Base-by-base conservation (phyloP, 2,888 invertebrate genomes). In the Galeruca laticollis region DNA sequence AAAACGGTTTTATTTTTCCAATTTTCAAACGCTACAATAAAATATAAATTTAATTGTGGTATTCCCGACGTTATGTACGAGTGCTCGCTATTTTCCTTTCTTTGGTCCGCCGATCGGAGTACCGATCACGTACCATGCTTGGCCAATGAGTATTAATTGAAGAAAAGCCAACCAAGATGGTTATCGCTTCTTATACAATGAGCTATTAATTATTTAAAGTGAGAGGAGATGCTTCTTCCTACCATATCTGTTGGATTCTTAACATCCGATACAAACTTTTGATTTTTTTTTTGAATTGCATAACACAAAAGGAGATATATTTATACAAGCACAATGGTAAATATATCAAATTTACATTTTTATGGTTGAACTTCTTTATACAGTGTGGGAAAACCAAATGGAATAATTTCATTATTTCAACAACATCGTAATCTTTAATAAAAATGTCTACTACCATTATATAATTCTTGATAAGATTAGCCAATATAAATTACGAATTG, bases 111-210 rank as follows among this genome's bases (percentile, higher is more conserved):
- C 61, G 62, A 65, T 65, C 15, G 57, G 47, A 65, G 65, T 57
- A 57, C 74, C 68, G 68, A 69, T 69, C 72, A 65, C 70, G 60
- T 64, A 70, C 64, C 49, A 20, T 62, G 67, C 61, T 37, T 62
- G 49, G 64, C 73, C 75, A 72, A 72, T 75, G 72, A 73, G 71
- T 75, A 75, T 75, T 75, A 75, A 75, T 75, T 73, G 72, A 73
- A 71, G 68, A 69, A 73, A 73, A 71, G 62, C 69, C 71, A 74
- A 70, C 70, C 43, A 49, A 70, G 74, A 74, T 74, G 62, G 69
- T 61, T 70, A 74, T 74, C 74, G 71, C 60, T 51, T 69, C 64
- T 66, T 61, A 68, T 63, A 74, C 74, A 74, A 74, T 74, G 67
- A 64, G 71, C 74, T 71, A 74, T 74, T 69, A 74, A 74, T 74